A percentile compares a stretch with the other conserved stretches of the same genome.
These are phyloP conservation scores for Macrochelys suwanniensis DNA, from an alignment of 2,797 vertebrate genomes.

Conservation along the genomic window DNA sequence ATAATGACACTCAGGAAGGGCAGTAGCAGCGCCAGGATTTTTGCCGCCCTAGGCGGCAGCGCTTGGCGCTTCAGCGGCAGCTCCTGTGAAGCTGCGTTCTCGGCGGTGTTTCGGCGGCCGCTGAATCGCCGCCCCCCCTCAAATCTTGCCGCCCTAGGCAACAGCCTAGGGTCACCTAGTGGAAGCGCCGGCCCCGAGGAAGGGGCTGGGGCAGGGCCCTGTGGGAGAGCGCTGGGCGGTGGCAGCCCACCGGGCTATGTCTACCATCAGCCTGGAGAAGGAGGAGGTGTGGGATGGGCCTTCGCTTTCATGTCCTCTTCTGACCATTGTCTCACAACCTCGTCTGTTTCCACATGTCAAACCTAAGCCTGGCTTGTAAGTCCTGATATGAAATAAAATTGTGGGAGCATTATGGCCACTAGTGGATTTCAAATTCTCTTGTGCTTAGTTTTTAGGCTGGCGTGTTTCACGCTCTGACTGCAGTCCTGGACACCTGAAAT, in stretches of 20 bases:
- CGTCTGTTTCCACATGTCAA: not conserved
- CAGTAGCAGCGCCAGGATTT: too few species aligned
- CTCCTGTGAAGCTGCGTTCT: too few species aligned
- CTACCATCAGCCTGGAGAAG: not conserved
- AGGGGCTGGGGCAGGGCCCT: not conserved
- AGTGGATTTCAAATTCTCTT: slow-evolving; percentile 29
- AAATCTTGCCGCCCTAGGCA: too few species aligned
- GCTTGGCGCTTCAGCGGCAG: too few species aligned
- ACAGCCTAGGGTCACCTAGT: too few species aligned
- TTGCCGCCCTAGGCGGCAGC: too few species aligned
- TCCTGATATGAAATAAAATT: slow-evolving; percentile 5
- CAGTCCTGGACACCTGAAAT: not conserved
- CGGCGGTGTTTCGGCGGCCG: too few species aligned
- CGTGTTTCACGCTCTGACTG: not conserved
- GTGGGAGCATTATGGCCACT: slow-evolving; percentile 46
- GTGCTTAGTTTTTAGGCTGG: not conserved
- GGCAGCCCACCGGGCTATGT: not conserved
- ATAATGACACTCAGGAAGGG: not conserved
- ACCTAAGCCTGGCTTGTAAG: not conserved
- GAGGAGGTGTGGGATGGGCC: not conserved
- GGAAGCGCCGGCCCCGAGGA: not conserved
- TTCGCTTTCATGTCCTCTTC: not conserved
- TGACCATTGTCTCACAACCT: not conserved
- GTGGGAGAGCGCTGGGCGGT: not conserved
- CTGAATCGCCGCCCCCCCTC: too few species aligned